Conservation (phyloP, 92 coral and sea anemone species). For the Diadumene lineata region DNA sequence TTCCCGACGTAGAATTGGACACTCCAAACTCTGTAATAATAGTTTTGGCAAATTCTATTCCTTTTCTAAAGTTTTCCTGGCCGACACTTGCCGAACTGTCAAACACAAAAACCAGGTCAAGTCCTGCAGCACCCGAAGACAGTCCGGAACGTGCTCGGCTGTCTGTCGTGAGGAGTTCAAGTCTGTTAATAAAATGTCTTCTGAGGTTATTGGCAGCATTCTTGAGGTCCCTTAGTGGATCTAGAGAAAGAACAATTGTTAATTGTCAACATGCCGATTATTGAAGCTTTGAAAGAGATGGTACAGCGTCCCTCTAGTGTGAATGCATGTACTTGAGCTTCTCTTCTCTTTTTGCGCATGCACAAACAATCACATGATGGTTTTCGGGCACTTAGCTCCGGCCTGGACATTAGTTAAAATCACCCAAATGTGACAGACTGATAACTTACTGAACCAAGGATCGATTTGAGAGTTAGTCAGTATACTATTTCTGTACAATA, state of each 20-base stretch:
- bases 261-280: not conserved
- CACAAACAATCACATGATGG: no score
- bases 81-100: conserved; percentile 99
- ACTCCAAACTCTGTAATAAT: conserved; percentile 94
- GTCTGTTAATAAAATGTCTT: conserved; percentile 79
- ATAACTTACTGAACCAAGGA: no score
- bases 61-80: conserved; percentile 73
- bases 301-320: no score
- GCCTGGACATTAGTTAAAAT: no score
- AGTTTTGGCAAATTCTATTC: conserved; percentile 82
- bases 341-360: no score
- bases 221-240: conserved; percentile 71
- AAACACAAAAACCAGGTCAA: conserved; percentile 88
- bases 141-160: conserved; percentile 96
- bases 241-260: conserved; percentile 28
- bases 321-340: no score
- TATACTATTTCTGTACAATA: no score
- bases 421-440: no score
- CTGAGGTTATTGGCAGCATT: conserved; percentile 77
- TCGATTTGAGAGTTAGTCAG: no score
- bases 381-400: no score
- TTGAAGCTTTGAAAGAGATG: not conserved
- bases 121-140: conserved; percentile 95
- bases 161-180: conserved; percentile 81
- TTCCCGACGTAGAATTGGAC: conserved; percentile 78